These are phyloP conservation scores for Geophilus truncorum DNA, from an alignment of 2,888 invertebrate species.

Conservation along the genomic window DNA sequence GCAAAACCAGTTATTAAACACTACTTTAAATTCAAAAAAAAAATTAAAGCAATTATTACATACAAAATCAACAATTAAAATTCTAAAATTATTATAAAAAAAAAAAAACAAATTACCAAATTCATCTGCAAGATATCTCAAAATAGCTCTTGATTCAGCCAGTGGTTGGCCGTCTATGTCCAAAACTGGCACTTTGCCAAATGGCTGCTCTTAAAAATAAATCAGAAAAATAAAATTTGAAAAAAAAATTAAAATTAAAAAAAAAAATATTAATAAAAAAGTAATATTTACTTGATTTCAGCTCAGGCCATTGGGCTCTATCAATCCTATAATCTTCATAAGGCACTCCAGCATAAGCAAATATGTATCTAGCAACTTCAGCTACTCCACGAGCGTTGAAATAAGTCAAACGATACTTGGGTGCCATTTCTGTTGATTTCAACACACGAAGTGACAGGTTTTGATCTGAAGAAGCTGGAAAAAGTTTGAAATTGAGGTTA, in stretches of 20 bases:
- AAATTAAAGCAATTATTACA: no score
- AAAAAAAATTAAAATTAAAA: conserved; percentile 28
- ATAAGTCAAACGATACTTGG: conserved; percentile 55
- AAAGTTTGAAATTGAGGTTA: no score
- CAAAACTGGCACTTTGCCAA: conserved; percentile 57
- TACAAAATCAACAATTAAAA: no score
- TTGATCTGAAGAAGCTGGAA: neutral
- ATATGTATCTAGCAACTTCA: conserved; percentile 57
- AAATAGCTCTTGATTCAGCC: conserved; percentile 57
- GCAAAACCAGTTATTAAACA: no score
- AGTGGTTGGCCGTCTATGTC: conserved; percentile 57
- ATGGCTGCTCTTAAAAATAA: conserved; percentile 53
- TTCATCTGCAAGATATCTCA: conserved; percentile 55
- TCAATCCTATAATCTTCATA: conserved; percentile 56
- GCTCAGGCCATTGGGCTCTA: conserved; percentile 46
- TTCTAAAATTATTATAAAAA: neutral
- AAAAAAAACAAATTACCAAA: conserved; percentile 44
- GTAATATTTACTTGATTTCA: conserved; percentile 38
- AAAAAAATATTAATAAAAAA: no score
- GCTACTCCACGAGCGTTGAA: conserved; percentile 58
- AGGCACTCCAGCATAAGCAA: conserved; percentile 56
- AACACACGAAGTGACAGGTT: no score
- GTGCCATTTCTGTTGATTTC: conserved; percentile 19
- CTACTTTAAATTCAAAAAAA: no score
- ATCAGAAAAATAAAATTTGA: neutral